Evolutionary conservation across 2,113 vertebrate genomes (phyloP).

Genomic region (Actinemys pallida): DNA sequence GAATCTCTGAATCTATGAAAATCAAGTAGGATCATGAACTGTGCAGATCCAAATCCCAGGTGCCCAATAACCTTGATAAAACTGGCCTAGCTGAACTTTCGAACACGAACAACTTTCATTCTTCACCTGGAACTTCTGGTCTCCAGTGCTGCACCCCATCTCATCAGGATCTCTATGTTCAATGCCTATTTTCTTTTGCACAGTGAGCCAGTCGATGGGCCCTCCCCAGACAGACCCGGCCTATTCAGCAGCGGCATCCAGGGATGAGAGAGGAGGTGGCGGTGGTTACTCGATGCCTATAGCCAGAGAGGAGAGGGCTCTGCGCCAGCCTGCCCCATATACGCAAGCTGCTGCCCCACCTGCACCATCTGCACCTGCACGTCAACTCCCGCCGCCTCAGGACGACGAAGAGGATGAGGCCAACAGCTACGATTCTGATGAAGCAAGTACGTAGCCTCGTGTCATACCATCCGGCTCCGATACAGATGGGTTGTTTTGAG

Average conservation of each 20-base stretch:
- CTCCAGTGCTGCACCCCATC: neutral
- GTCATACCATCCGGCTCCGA: neutral
- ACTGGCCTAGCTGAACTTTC: neutral
- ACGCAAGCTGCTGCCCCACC: conserved; percentile 4
- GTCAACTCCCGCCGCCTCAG: conserved; percentile 78
- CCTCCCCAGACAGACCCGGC: neutral
- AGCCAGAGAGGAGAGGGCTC: conserved; percentile 79
- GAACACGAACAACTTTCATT: neutral
- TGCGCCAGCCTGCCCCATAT: conserved; percentile 73
- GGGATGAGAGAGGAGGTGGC: conserved; percentile 78
- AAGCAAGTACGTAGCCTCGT: conserved; percentile 88
- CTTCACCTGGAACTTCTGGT: neutral
- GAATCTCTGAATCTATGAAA: neutral
- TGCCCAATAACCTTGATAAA: neutral
- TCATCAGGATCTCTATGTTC: neutral
- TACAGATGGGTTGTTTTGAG: neutral
- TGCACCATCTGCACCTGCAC: neutral
- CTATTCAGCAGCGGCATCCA: conserved; percentile 36
- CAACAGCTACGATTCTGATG: conserved; percentile 96
- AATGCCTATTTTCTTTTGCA: neutral
- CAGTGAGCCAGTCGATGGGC: conserved; percentile 48
- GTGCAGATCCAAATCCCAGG: neutral
- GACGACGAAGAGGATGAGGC: conserved; percentile 91
- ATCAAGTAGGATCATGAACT: neutral
- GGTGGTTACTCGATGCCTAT: neutral